Evolutionary conservation across 2,888 invertebrate genomes (phyloP).

Genomic region (Formica aserva): DNA sequence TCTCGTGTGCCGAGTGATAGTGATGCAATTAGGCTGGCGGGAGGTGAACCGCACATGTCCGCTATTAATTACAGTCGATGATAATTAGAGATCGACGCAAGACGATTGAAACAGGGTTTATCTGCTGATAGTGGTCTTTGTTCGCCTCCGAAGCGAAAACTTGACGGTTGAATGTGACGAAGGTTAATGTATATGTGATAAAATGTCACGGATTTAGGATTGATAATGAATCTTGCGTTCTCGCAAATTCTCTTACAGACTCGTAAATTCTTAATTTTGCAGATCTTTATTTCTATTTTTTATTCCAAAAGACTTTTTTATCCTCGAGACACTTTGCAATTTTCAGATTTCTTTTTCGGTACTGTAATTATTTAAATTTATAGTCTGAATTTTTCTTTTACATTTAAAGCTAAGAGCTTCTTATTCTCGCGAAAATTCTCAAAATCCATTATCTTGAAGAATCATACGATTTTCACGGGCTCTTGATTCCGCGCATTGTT

Average conservation of each 20-base stretch:
- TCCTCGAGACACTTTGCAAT: neutral
- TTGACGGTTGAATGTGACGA: neutral
- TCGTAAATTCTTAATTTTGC: neutral
- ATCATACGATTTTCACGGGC: neutral
- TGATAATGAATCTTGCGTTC: neutral
- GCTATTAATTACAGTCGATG: slow-evolving; percentile 3
- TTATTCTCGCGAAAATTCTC: neutral
- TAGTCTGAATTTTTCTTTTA: slow-evolving; percentile 8
- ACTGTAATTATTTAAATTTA: neutral
- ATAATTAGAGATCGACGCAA: slow-evolving; percentile 27
- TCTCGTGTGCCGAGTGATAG: slow-evolving; percentile 16
- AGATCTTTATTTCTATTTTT: neutral
- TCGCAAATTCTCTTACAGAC: neutral
- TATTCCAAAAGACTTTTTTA: neutral
- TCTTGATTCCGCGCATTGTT: slow-evolving; percentile 16
- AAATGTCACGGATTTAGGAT: neutral
- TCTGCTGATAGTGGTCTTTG: neutral
- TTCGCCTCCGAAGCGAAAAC: neutral
- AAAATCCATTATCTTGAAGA: slow-evolving; percentile 8
- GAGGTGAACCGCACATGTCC: slow-evolving; percentile 21
- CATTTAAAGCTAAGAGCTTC: neutral
- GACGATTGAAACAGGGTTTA: neutral
- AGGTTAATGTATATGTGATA: neutral
- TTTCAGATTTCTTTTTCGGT: neutral
- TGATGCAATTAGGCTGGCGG: slow-evolving; percentile 26